Base-by-base conservation (phyloP, 2,113 vertebrate species). In the Antechinus stuartii region DNA sequence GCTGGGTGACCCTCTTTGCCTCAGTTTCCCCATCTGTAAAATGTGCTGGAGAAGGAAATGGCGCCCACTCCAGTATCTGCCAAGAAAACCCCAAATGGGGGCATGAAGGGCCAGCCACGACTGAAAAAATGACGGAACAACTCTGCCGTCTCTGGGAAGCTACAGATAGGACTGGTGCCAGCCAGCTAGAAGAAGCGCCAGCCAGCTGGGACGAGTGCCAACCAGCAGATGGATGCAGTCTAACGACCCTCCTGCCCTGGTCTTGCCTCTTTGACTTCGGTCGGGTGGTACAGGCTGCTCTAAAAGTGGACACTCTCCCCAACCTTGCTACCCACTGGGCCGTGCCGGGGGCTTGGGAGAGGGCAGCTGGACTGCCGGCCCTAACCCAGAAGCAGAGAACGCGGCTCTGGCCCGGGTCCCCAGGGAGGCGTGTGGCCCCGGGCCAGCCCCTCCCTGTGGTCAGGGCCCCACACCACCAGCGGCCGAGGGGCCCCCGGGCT, bases 401-500 rank as follows among this genome's bases (percentile, higher is more conserved):
- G 6, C 8, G n/a, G n/a, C 42, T 16, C 68, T 22, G 68, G 35
- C 35, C 68, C 5, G 68, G 19, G 35, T 76, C 68, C 68, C 35
- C 68, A n/a, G 68, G 68, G 68, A n/a, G 16, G 16, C n/a, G 3
- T 22, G 68, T 84, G 68, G 68, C 68, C 68, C 8, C n/a, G 19
- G 68, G n/a, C 68, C 68, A 84, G 68, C n/a, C n/a, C 68, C 68
- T 84, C 68, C 68, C 68, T 84, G 68, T 84, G 68, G 68, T 84
- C n/a, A 84, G 68, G 68, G 68, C 68, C 68, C 68, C n/a, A 84
- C 68, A 42, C 68, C 68, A 84, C 35, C 16, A 76, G 68, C 35
- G 11, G 12, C 68, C n/a, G 16, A n/a, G 35, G 35, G 42, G 68
- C 68, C 16, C 68, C 68, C 16, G 2, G 68, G 16, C 68, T 84